Percentiles rank a stretch among this genome's conserved stretches.
Evolutionary conservation across 1,140 invertebrate species (phyloP).

Genomic region (Calosoma granatense): DNA sequence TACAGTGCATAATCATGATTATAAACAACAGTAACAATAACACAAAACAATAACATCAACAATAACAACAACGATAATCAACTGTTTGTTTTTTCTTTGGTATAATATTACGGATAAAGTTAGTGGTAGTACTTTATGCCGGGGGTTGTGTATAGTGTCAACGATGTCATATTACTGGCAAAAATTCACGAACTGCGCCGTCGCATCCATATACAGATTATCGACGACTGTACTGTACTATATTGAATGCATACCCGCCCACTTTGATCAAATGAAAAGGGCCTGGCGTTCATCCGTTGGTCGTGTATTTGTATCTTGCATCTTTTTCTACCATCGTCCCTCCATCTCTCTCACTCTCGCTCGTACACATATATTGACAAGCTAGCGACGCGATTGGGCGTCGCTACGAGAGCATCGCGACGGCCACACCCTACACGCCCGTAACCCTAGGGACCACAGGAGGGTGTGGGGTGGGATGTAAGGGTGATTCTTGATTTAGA

Average conservation of each 20-base stretch:
- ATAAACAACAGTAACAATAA: slow-evolving; percentile 11
- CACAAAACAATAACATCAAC: neutral
- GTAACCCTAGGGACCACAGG: no score
- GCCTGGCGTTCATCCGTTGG: slow-evolving; percentile 23
- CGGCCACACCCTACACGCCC: neutral
- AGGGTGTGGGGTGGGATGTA: no score
- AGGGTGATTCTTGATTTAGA: no score
- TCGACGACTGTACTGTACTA: slow-evolving; percentile 23
- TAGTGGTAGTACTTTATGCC: no score
- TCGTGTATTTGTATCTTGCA: neutral
- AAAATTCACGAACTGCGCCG: slow-evolving; percentile 27
- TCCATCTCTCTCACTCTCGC: no score
- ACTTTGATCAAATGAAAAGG: slow-evolving; percentile 22
- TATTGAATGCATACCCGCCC: slow-evolving; percentile 37
- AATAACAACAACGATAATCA: no score
- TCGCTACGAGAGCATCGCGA: neutral
- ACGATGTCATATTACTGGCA: no score
- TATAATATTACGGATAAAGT: no score
- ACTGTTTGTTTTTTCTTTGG: no score
- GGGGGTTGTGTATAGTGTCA: no score
- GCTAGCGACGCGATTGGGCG: neutral
- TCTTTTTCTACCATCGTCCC: no score
- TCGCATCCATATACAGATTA: no score
- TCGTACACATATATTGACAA: neutral
- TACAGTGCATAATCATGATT: slow-evolving; percentile 38